Conservation (phyloP, 1,140 invertebrate species). For the Drosophila auraria region DNA sequence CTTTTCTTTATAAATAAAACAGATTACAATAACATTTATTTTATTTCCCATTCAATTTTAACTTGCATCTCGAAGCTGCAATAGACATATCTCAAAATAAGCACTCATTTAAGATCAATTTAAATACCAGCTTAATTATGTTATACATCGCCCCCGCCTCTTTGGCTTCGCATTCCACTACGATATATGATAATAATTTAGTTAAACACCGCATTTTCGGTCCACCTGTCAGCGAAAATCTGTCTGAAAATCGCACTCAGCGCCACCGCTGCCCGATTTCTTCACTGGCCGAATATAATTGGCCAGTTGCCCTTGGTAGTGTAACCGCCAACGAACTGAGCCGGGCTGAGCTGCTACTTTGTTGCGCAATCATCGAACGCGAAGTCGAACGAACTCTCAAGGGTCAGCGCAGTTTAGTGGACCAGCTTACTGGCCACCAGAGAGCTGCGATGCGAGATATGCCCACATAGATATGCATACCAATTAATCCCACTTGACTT, state of each 20-base stretch:
- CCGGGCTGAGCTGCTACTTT: neutral
- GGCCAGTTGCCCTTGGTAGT: slow-evolving; percentile 68
- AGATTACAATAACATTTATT: neutral
- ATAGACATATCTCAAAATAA: slow-evolving; percentile 5
- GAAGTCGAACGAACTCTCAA: slow-evolving; percentile 56
- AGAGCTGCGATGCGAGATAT: neutral
- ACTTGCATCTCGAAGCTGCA: neutral
- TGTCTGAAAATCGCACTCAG: slow-evolving; percentile 21
- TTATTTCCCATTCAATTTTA: neutral
- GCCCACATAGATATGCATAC: slow-evolving; percentile 33
- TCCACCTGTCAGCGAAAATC: slow-evolving; percentile 22
- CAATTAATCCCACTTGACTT: slow-evolving; percentile 61
- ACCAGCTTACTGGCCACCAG: slow-evolving; percentile 23
- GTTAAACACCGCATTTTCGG: slow-evolving; percentile 35
- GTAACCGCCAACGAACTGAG: slow-evolving; percentile 19
- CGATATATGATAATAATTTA: slow-evolving; percentile 20
- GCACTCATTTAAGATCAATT: slow-evolving; percentile 1
- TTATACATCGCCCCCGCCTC: neutral
- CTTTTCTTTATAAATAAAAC: neutral
- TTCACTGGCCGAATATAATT: slow-evolving; percentile 56
- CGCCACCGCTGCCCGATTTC: slow-evolving; percentile 33
- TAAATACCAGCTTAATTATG: neutral
- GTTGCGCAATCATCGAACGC: slow-evolving; percentile 70
- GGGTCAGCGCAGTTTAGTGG: slow-evolving; percentile 58
- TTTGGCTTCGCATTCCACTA: slow-evolving; percentile 1